Evolutionary conservation across 2,888 invertebrate genomes (phyloP).

Genomic region (Corbicula japonica): DNA sequence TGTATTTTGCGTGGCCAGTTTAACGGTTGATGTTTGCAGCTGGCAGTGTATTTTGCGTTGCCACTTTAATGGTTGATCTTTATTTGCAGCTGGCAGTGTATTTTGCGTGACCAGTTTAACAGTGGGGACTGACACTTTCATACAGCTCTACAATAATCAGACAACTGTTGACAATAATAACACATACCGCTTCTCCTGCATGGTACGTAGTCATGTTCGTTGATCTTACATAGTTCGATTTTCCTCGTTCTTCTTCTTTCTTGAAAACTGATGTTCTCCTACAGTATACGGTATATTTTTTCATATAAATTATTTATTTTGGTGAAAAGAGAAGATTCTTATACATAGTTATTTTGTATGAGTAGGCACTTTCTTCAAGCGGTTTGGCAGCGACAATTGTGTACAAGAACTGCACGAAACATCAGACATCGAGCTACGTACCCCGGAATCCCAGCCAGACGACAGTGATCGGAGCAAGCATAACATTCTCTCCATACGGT

Average conservation of each 20-base stretch:
- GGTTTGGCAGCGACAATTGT: constrained; percentile 53
- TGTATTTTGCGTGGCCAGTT: neutral
- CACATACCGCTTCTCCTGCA: constrained; percentile 57
- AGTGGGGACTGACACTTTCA: constrained; percentile 35
- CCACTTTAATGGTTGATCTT: neutral
- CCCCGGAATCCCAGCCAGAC: constrained; percentile 29
- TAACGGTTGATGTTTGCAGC: neutral
- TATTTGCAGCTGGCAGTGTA: constrained; percentile 44
- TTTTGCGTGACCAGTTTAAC: constrained; percentile 44
- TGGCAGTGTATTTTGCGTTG: neutral
- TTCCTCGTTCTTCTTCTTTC: neutral
- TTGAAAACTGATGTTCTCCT: neutral
- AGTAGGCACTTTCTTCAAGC: constrained; percentile 54
- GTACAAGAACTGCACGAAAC: constrained; percentile 54
- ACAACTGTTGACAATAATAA: constrained; percentile 31
- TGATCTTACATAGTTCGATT: neutral
- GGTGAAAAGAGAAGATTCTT: neutral
- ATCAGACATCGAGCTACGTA: constrained; percentile 35
- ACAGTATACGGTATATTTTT: neutral
- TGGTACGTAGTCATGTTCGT: constrained; percentile 38
- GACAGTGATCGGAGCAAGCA: constrained; percentile 44
- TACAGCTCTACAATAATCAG: constrained; percentile 50
- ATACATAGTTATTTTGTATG: neutral
- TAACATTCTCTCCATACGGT: constrained; percentile 48
- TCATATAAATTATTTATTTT: neutral